Percentiles rank a stretch among this genome's conserved stretches.
phyloP scores from a whole-genome alignment of 2,113 vertebrate species.

The Phalacrocorax aristotelis region DNA sequence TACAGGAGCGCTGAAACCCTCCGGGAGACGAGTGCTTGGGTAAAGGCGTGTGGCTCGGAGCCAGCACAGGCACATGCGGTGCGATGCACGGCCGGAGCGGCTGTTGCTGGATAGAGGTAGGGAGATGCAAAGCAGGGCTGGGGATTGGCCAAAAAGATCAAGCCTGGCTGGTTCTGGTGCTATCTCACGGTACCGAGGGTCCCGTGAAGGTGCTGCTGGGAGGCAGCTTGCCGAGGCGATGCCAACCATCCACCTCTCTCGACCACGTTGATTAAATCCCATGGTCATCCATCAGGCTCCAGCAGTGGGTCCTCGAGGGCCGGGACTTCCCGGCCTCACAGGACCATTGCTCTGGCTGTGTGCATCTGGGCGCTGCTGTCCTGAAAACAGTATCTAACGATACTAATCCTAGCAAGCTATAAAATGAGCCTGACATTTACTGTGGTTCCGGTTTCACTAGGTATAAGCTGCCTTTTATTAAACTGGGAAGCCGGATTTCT shows the following conservation, averaged over 20 bases:
- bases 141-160: accelerated
- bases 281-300: background rate
- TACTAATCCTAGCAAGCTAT: background rate
- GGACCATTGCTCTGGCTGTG: accelerated
- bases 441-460: background rate
- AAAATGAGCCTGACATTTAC: background rate
- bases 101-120: background rate
- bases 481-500: background rate
- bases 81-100: background rate
- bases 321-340: accelerated
- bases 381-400: background rate
- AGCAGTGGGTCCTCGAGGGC: background rate
- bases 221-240: background rate
- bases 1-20: accelerated
- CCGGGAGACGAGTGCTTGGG: accelerated
- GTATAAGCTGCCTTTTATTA: background rate
- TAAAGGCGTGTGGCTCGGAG: background rate
- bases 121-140: background rate
- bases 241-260: background rate
- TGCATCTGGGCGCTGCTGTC: background rate
- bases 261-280: accelerated
- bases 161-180: background rate
- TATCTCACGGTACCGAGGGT: accelerated
- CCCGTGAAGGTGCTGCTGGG: background rate
- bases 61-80: background rate